Base-by-base conservation (phyloP, 2,113 vertebrate genomes). In the Mus musculus region DNA sequence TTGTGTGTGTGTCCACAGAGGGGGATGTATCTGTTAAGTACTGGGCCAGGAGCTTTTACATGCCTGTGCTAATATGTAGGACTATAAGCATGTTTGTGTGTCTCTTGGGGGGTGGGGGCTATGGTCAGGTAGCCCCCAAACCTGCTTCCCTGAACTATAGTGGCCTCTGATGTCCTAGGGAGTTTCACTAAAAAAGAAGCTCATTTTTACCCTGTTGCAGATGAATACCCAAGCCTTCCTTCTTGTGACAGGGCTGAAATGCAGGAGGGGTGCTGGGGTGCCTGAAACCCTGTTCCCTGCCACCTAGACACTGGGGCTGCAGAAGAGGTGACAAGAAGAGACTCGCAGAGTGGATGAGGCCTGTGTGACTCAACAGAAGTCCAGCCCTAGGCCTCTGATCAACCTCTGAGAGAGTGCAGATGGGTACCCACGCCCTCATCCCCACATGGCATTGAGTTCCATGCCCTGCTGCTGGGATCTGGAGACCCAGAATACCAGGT, bases 401-500 rank as follows among this genome's bases (percentile, higher is more conserved):
- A 2, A 13, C 13, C 17, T 28, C 88, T 2, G 13, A 7, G n/a
- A 0, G 0, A 10, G 5, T 8, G 24, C 72, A 54, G 56, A 49
- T 39, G 4, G 52, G 39, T 16, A 0, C 8, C 91, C 17, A 69
- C 8, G 19, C 39, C 39, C 13, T 6, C 26, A n/a, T 28, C 0
- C 17, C 17, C 61, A 49, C 22, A 5, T 10, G 49, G 13, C 0
- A 3, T 0, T 0, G 30, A 14, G 30, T 13, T 56, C 73, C 82
- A 80, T 77, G 54, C 87, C 49, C 49, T 0, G 26, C 1, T n/a
- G 33, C 77, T 14, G 76, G 85, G 69, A 78, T 30, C 33, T 22
- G 69, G 73, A 49, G 89, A n/a, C n/a, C 24, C 46, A 14, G 84
- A 81, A 88, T 88, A n/a, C 78, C 96, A 96, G 97, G 90, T 90